Evolutionary conservation across 2,888 invertebrate species (phyloP).

Genomic region (Anticlea derivata): DNA sequence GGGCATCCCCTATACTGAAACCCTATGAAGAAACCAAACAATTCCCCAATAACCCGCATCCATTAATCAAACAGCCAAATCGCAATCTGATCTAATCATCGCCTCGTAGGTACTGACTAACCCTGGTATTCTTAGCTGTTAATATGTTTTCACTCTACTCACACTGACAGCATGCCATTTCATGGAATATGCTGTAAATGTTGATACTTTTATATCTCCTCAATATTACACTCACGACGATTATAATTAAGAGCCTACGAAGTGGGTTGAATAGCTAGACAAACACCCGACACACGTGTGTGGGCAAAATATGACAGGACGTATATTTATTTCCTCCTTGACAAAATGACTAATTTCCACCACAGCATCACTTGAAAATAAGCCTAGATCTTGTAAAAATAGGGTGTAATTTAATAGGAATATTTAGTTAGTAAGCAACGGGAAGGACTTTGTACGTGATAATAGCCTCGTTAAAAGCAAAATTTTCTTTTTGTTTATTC

Average conservation of each 20-base stretch:
- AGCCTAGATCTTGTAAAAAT: background rate
- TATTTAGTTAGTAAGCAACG: too few species aligned
- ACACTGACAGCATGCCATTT: too few species aligned
- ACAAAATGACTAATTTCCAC: background rate
- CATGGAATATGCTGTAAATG: too few species aligned
- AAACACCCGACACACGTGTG: background rate
- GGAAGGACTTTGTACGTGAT: conserved; percentile 36
- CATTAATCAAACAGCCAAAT: conserved; percentile 3
- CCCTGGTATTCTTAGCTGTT: too few species aligned
- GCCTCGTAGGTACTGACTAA: conserved; percentile 9
- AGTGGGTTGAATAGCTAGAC: conserved; percentile 1
- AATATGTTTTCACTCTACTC: too few species aligned
- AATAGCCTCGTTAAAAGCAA: conserved; percentile 45
- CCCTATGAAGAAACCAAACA: too few species aligned
- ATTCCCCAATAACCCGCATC: background rate
- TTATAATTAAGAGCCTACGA: too few species aligned
- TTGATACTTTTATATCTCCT: too few species aligned
- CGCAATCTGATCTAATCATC: conserved; percentile 3
- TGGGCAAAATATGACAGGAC: conserved; percentile 3
- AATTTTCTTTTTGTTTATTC: conserved; percentile 39
- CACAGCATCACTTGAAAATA: background rate
- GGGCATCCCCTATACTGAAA: too few species aligned
- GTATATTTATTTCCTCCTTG: background rate
- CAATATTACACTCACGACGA: too few species aligned
- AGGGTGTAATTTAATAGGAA: background rate